Evolutionary conservation across 2,888 invertebrate species (phyloP).

Genomic region (Mythimna albipuncta): DNA sequence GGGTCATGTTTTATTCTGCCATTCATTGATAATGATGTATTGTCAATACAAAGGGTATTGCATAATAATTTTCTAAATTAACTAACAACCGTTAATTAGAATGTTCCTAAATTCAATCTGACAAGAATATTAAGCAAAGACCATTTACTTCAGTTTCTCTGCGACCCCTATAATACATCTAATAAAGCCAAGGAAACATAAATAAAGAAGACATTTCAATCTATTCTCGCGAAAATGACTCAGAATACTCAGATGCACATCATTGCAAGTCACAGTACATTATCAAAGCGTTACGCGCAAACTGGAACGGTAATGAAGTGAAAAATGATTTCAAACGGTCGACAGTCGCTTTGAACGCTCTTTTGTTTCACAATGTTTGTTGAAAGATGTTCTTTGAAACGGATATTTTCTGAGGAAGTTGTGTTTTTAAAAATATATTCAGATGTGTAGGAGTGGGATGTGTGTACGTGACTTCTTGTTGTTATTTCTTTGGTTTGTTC

Average conservation of each 20-base stretch:
- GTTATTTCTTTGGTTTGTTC: constrained; percentile 19
- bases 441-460: constrained; percentile 15
- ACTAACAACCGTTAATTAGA: too few relatives aligned
- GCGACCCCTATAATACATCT: neutral
- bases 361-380: constrained; percentile 59
- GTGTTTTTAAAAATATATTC: constrained; percentile 47
- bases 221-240: constrained; percentile 58
- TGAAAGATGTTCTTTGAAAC: constrained; percentile 64
- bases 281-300: constrained; percentile 67
- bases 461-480: constrained; percentile 9
- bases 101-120: too few relatives aligned
- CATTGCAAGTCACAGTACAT: constrained; percentile 70
- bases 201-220: constrained; percentile 50
- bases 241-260: constrained; percentile 51
- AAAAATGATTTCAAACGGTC: constrained; percentile 73
- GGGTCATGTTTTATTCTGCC: neutral
- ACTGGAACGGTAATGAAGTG: constrained; percentile 74
- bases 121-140: neutral
- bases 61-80: too few relatives aligned
- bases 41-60: too few relatives aligned
- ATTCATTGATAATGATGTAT: neutral
- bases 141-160: neutral
- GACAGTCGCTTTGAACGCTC: constrained; percentile 60
- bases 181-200: constrained; percentile 39
- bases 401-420: constrained; percentile 63